Base-by-base conservation (phyloP, 1,140 invertebrate species). In the Aricia agestis region DNA sequence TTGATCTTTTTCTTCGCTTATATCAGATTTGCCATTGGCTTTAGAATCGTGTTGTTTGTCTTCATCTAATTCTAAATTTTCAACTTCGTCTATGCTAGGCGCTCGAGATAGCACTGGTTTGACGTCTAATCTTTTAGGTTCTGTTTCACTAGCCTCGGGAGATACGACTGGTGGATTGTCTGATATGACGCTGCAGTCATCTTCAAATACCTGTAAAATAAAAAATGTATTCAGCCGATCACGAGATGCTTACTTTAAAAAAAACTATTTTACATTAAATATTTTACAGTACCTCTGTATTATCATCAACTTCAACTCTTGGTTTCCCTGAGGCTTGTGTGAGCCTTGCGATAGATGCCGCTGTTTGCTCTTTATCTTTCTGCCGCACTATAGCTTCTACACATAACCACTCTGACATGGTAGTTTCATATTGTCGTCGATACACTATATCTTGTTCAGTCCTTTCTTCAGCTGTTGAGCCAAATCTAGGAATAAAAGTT, bases 331-430 rank as follows among this genome's bases (percentile, higher is more conserved):
- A 81, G n/a, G 87, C 82, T 66, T 94, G 94, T 57, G 93, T 93
- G 1, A 95, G 83, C 71, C 94, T 92, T 6, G 94, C 94, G 69
- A 95, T 94, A 11, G 94, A 94, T 13, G 93, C 92, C 0, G 94
- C 94, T 1, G 94, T 94, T 41, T 93, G 93, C 81, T 95, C 94
- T 71, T 96, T 95, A 81, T 99, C 98, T 72, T 95, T 84, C 84
- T 98, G 97, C 71, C 95, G 86, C 0, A 98, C 97, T 72, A 98
- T 98, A 0, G 97, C 97, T 85, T 98, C 98, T 0, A 98, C 97
- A 1, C 96, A 97, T 67, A 98, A 87, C 98, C 98, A 99, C 84
- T 98, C 97, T 0, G 97, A 97, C 97, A 98, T 97, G 2, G 95
- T 97, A 7, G 96, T 95, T 90, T 98, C 97, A 80, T 98, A 98